Evolutionary conservation across 2,888 invertebrate genomes (phyloP), one percentile per base, ranked within the genome.

Genomic region (Oxyscelio sp.): DNA sequence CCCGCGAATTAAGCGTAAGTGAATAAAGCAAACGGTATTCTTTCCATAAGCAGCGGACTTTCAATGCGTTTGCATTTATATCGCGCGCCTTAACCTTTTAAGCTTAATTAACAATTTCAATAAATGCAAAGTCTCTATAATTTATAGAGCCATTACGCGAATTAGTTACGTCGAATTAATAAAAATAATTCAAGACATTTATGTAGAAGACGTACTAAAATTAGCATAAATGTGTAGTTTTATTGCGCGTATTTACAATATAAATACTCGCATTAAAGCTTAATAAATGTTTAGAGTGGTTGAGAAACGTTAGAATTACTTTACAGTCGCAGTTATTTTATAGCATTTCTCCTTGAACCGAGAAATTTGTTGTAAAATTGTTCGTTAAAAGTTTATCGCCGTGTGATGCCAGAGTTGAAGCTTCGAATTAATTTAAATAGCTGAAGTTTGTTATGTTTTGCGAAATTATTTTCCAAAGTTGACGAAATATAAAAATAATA

Each of bases 1-100:
- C 9, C 13, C 48, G 66, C 34, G 58, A 48, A 59, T 50, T 50
- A 34, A 50, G 13, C 63, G 48, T 24, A 34, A 66, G 59, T 17
- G 50, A 19, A 50, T 40, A n/a, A 50, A 79, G 45, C 17, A 27
- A 73, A 63, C 50, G 79, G 65, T 43, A 54, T 59, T 66, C 75
- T 38, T 65, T 58, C 48, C 65, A 31, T 65, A 31, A 63, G 31
- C 15, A 15, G 58, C 15, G 8, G 17, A 19, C 52, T 59, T 34
- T 4, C 5, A 9, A 27, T 9, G 11, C 19, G 4, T 68, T 70
- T 58, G 43, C 70, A 63, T 70, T 70, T 78, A 45, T 27, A 63
- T 27, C 17, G 13, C 22, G n/a, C 34, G 13, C 40, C 24, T 50
- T 61, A 50, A 71, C 66, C 48, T 61, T 70, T 70, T n/a, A 38